phyloP scores from a whole-genome alignment of 2,797 vertebrate genomes.

The Labeo calbasu region DNA sequence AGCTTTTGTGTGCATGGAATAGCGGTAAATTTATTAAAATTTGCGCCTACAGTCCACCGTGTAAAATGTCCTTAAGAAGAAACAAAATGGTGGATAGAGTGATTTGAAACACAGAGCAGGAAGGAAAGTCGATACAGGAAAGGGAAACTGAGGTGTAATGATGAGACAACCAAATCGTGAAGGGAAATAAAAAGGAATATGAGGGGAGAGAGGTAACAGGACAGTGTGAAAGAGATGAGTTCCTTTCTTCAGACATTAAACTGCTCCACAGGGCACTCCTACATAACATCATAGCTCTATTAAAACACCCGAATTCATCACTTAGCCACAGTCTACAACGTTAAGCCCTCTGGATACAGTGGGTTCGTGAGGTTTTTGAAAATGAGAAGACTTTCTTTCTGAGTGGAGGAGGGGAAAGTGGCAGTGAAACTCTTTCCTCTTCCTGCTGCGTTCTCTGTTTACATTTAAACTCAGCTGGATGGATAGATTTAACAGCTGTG shows the following conservation, averaged over 20 bases:
- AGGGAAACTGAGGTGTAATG: constrained; percentile 30
- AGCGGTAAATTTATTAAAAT: not conserved
- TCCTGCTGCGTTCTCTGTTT: constrained; percentile 33
- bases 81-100: constrained; percentile 2
- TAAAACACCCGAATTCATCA: constrained; percentile 43
- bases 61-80: constrained; percentile 15
- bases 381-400: constrained; percentile 5
- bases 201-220: constrained; percentile 26
- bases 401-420: constrained; percentile 2
- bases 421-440: constrained; percentile 39
- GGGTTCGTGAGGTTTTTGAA: constrained; percentile 34
- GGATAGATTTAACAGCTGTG: constrained; percentile 38
- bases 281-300: constrained; percentile 20
- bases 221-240: constrained; percentile 37
- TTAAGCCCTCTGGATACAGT: constrained; percentile 34
- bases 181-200: constrained; percentile 24
- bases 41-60: not conserved
- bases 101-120: not conserved
- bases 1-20: not conserved
- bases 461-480: constrained; percentile 27
- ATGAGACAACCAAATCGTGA: not conserved
- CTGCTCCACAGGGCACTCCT: constrained; percentile 31
- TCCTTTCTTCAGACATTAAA: constrained; percentile 44
- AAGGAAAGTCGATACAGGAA: constrained; percentile 36
- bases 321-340: constrained; percentile 33